phyloP scores from a whole-genome alignment of 1,140 invertebrate species.

The Drosophila sp. region DNA sequence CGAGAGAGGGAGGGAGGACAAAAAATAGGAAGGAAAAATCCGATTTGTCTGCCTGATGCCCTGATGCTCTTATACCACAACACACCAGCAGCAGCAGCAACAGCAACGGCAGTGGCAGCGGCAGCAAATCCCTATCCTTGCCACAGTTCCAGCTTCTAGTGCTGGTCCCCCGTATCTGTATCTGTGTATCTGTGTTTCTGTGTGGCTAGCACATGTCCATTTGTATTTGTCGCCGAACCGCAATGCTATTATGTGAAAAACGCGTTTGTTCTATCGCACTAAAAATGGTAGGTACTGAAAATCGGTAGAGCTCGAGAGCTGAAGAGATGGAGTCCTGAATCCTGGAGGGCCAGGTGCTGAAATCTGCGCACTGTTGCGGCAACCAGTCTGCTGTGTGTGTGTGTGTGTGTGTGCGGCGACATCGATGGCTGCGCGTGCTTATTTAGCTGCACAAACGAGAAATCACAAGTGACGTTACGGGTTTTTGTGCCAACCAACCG shows the following conservation, averaged over 20 bases:
- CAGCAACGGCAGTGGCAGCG: slow-evolving; percentile 5
- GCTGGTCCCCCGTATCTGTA: background rate
- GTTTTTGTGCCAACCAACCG: slow-evolving; percentile 72
- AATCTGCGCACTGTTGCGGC: slow-evolving; percentile 53
- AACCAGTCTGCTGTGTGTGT: slow-evolving; percentile 2
- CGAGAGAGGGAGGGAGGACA: background rate
- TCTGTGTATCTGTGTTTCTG: slow-evolving; percentile 7
- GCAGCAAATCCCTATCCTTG: slow-evolving; percentile 33
- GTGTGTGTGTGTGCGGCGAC: slow-evolving; percentile 36
- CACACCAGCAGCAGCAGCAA: slow-evolving; percentile 20
- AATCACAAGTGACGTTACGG: slow-evolving; percentile 79
- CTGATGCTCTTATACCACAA: slow-evolving; percentile 44
- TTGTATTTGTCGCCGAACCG: slow-evolving; percentile 66
- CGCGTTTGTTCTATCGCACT: slow-evolving; percentile 36
- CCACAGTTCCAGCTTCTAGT: background rate
- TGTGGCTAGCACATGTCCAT: slow-evolving; percentile 38
- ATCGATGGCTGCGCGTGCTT: slow-evolving; percentile 49
- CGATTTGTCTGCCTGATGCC: slow-evolving; percentile 51
- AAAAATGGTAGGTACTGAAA: slow-evolving; percentile 9
- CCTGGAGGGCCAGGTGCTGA: slow-evolving; percentile 60
- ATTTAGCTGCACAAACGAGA: slow-evolving; percentile 68
- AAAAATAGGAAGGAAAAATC: slow-evolving; percentile 43
- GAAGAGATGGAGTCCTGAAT: slow-evolving; percentile 9
- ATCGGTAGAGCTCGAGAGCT: slow-evolving; percentile 17
- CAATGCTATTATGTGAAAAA: slow-evolving; percentile 76